Base-by-base conservation (phyloP, 2,113 vertebrate genomes). In the Paramisgurnus dabryanus region DNA sequence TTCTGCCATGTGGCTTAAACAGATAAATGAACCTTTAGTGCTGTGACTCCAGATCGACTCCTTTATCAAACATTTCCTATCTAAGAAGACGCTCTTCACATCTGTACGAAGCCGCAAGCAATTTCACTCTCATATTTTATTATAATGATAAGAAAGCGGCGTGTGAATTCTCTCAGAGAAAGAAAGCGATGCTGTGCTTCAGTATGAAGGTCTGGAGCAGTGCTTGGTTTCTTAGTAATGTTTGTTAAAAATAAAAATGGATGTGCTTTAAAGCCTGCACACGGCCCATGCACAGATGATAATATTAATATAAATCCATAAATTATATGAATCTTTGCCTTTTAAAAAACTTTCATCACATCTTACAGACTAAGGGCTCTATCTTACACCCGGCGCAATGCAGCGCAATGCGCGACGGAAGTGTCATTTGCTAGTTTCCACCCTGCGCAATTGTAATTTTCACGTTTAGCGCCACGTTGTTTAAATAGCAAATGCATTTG, bases 111-210 rank as follows among this genome's bases (percentile, higher is more conserved):
- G 93, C 94, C 93, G 93, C 92, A 92, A 92, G 95, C 95, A 93
- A 94, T 94, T 93, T 92, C 91, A 87, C 92, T 93, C 94, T 95
- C 94, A 94, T 94, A 95, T 95, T 95, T 94, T 94, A 96, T 95
- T 94, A 94, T 90, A 91, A 92, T 93, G 94, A 96, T 95, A 95
- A 94, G 94, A 93, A 93, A 94, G 95, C 93, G 92, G 93, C 76
- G 78, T 80, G 66, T 91, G 93, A 93, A 94, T 93, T 55, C 72
- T 91, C 92, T 45, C 34, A 45, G 72, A 76, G 57, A 69, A n/a
- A 76, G 50, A 67, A 50, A 80, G 69, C 58, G 50, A 55, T 45
- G 58, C 22, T 3, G 17, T 7, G 43, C 45, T 57, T 58, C 57
- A 61, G 34, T 61, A 60, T 60, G 41, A 49, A 79, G 43, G 45